Conservation (phyloP, 2,113 vertebrate genomes). For the Pica pica region DNA sequence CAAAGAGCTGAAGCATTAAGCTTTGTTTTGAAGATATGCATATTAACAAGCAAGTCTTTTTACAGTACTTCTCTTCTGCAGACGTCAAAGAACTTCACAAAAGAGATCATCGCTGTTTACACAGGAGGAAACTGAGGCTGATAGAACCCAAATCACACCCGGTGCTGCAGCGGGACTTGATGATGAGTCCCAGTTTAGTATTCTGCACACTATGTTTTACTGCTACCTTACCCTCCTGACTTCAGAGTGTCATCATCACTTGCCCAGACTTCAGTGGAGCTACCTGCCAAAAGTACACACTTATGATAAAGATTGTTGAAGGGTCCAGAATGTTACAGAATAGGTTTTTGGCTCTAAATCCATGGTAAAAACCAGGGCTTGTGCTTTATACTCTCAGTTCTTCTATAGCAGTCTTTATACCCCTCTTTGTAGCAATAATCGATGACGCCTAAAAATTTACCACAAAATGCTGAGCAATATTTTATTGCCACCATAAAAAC, state of each 20-base stretch:
- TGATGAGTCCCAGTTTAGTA: neutral
- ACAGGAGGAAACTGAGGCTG: neutral
- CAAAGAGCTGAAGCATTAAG: neutral
- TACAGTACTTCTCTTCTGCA: neutral
- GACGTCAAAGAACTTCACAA: neutral
- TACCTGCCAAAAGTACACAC: neutral
- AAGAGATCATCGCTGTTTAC: neutral
- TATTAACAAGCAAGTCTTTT: neutral
- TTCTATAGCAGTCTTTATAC: neutral
- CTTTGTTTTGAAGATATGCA: slow-evolving; percentile 38
- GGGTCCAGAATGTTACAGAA: neutral
- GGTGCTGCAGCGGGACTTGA: neutral
- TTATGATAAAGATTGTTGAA: neutral
- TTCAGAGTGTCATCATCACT: neutral
- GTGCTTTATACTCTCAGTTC: neutral
- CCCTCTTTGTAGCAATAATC: neutral
- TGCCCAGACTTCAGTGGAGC: neutral
- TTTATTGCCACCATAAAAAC: neutral
- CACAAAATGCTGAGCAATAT: neutral
- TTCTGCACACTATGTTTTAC: neutral
- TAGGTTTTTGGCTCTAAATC: neutral
- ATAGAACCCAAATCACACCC: neutral
- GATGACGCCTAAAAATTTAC: neutral
- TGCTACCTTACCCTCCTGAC: neutral
- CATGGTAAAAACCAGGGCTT: neutral